Percentiles rank a stretch among this genome's conserved stretches.
Conservation (phyloP, 2,113 vertebrate genomes). For the Triplophysa rosa region DNA sequence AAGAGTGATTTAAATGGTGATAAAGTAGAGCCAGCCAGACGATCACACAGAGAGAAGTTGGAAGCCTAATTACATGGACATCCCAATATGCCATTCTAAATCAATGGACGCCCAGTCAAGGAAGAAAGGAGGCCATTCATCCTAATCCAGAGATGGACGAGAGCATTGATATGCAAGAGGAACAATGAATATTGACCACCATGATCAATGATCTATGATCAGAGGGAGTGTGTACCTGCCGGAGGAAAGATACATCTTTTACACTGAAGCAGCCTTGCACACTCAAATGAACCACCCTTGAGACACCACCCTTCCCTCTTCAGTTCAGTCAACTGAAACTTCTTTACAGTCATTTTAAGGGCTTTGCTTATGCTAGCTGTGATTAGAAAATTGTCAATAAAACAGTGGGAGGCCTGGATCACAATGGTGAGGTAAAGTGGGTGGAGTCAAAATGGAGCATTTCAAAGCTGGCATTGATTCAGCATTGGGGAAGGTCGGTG, state of each 20-base stretch:
- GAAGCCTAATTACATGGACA: conserved; percentile 56
- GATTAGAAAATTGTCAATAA: conserved; percentile 86
- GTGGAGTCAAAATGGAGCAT: conserved; percentile 42
- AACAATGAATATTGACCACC: conserved; percentile 63
- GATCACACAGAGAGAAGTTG: conserved; percentile 35
- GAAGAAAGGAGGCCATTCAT: conserved; percentile 49
- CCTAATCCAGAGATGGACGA: conserved; percentile 36
- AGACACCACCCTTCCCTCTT: background rate
- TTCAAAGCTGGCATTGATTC: conserved; percentile 40
- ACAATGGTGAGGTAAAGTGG: conserved; percentile 57
- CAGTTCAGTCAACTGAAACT: conserved; percentile 72
- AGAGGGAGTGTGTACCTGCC: conserved; percentile 71
- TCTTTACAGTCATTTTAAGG: conserved; percentile 65
- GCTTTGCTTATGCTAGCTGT: conserved; percentile 77
- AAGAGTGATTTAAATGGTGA: conserved; percentile 43
- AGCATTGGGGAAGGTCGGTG: background rate
- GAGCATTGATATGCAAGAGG: conserved; percentile 40
- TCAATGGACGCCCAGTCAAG: conserved; percentile 66
- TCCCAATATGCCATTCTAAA: conserved; percentile 56
- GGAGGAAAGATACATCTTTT: conserved; percentile 55
- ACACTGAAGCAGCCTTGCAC: conserved; percentile 58
- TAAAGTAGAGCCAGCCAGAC: conserved; percentile 36
- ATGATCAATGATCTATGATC: conserved; percentile 65
- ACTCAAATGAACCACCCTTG: conserved; percentile 45
- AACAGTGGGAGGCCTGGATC: conserved; percentile 73